Conservation (phyloP, 2,113 vertebrate genomes). For the Chamaea fasciata region DNA sequence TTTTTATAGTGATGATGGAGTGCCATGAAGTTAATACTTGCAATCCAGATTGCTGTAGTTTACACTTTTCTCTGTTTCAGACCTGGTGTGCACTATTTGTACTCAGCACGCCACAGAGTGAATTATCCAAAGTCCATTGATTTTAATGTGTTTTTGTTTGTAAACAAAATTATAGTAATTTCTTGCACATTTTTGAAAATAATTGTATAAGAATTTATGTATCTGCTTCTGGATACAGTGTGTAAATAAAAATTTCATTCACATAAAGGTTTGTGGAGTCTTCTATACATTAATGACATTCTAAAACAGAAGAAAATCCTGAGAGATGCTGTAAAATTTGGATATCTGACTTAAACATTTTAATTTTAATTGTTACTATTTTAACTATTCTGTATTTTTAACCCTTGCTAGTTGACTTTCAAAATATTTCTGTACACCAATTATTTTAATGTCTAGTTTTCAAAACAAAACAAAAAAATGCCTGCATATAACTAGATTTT, state of each 20-base stretch:
- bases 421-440: neutral
- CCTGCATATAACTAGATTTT: neutral
- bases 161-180: slow-evolving; percentile 88
- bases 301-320: neutral
- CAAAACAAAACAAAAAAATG: neutral
- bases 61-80: slow-evolving; percentile 81
- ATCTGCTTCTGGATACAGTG: slow-evolving; percentile 91
- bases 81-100: slow-evolving; percentile 74
- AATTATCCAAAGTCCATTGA: slow-evolving; percentile 86
- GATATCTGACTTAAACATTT: neutral
- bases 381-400: neutral
- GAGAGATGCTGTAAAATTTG: neutral
- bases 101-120: slow-evolving; percentile 73
- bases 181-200: slow-evolving; percentile 97
- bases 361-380: neutral
- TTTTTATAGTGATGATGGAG: slow-evolving; percentile 75
- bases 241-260: slow-evolving; percentile 91
- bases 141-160: slow-evolving; percentile 85
- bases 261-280: slow-evolving; percentile 67
- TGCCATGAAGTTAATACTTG: slow-evolving; percentile 83
- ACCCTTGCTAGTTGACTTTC: neutral
- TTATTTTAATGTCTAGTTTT: neutral
- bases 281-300: neutral
- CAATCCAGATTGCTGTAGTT: slow-evolving; percentile 87
- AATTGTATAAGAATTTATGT: slow-evolving; percentile 92